Evolutionary conservation across 1,140 invertebrate species (phyloP), one percentile per base, ranked within the genome.

Genomic region (Phocides pigmalion): DNA sequence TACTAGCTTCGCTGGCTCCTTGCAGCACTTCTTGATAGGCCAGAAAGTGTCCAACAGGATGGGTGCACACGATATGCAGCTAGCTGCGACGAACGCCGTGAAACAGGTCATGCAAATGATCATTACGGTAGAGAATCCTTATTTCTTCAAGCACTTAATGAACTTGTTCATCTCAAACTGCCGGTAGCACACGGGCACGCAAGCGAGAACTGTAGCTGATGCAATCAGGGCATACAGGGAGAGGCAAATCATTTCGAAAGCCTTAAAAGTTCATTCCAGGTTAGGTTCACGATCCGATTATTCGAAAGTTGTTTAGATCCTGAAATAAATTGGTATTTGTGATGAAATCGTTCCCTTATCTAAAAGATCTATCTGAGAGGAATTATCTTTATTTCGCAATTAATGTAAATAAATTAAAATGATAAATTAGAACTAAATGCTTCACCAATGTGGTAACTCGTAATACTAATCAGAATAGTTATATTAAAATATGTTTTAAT

Each of bases 191-290:
- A 87, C 84, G 2, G 88, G 84, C 8, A 88, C 74, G 64, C 88
- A 89, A 32, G 86, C 82, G 12, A 90, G 70, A 14, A 90, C 39
- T 32, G 88, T 76, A 22, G 84, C 86, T 17, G 86, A 83, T 1
- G 86, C 86, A 16, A 90, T 84, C 53, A 89, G 59, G 32, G 82
- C 82, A 66, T 88, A 88, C 59, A 88, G 58, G n/a, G 88, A 90
- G 44, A 88, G 70, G 75, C 86, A 90, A 82, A 89, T 84, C 87
- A 90, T 90, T 64, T 85, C 53, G 53, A 11, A 25, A 15, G 20
- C 53, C 8, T 56, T 44, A 56, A 28, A 25, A 25, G 39, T 44
- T 44, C 53, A 56, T 56, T 15, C 39, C 53, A 42, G 20, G 12
- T 28, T 6, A 56, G 19, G 22, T 42, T 25, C 6, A 56, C n/a